These are phyloP conservation scores for Alfaro cultratus DNA, from an alignment of 2,797 vertebrate species.

Conservation along the genomic window DNA sequence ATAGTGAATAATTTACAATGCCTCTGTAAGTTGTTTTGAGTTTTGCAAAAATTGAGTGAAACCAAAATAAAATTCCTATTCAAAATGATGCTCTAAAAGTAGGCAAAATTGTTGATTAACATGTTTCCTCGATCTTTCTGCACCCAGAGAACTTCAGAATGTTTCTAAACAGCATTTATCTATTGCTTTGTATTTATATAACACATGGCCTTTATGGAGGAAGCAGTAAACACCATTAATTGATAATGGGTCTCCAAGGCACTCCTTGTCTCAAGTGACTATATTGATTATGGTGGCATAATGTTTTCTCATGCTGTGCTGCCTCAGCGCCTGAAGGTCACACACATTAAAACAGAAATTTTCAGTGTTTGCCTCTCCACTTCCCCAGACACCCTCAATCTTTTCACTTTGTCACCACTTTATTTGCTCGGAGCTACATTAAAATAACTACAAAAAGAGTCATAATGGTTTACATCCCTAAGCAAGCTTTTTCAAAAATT, in stretches of 20 bases:
- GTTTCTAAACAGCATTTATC: background rate
- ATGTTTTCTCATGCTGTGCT: constrained; percentile 9
- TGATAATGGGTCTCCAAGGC: constrained; percentile 1
- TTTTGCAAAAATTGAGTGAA: background rate
- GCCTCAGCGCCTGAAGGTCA: background rate
- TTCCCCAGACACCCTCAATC: background rate
- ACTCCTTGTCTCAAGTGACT: background rate
- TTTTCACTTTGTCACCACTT: background rate
- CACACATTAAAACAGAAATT: background rate
- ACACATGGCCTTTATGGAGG: background rate
- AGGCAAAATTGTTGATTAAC: too few species aligned
- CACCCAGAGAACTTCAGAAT: background rate
- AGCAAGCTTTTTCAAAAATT: too few species aligned
- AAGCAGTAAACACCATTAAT: background rate
- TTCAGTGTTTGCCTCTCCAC: background rate
- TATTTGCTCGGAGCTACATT: background rate
- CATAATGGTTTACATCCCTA: too few species aligned
- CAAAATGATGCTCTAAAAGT: background rate
- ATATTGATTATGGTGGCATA: background rate
- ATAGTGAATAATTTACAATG: background rate
- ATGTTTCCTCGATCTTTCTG: background rate
- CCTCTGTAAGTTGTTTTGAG: background rate
- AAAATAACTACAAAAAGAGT: background rate
- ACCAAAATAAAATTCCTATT: background rate
- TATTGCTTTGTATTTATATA: background rate